Evolutionary conservation across 2,888 invertebrate genomes (phyloP), one percentile per base, ranked within the genome.

Genomic region (Eulithis prunata): DNA sequence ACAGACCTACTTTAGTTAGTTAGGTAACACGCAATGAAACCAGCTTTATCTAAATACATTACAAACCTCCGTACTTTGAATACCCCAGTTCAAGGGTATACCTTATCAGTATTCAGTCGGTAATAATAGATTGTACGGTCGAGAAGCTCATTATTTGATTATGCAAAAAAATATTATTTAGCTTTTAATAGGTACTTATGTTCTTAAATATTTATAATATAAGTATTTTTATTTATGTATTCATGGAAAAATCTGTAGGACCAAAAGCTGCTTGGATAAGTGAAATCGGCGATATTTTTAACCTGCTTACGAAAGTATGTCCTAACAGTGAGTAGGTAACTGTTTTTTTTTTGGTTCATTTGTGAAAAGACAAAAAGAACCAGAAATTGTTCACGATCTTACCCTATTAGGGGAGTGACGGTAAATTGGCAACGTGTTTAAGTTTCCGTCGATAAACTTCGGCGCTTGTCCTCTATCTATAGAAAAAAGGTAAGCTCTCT

Each of bases 41-140:
- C n/a, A 7, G 51, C 32, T 51, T 56, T 65, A 65, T 61, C 65
- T 61, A 32, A 46, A 56, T 64, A 63, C 12, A 43, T 51, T 14
- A 52, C 32, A 51, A 43, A n/a, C 54, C 61, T 51, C 14, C 28
- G 46, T 59, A 55, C 21, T 43, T 43, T 41, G 13, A 32, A 59
- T 59, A 43, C 64, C 32, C 41, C 38, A 45, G 56, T 65, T 65
- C 60, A 65, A 60, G 64, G 64, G 8, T 46, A 47, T 38, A 21
- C 21, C 59, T 60, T 60, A 64, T 64, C 59, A 64, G 55, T 21
- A 55, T 59, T 58, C 55, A 38, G 45, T 46, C 14, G 3, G 49
- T 54, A 63, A 47, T 58, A 14, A 62, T 52, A 53, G 45, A 63
- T 51, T 56, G 43, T 32, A 55, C 62, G n/a, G 45, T 53, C 21